Evolutionary conservation across 2,888 invertebrate species (phyloP).

Genomic region (Dryocosmus kuriphilus): DNA sequence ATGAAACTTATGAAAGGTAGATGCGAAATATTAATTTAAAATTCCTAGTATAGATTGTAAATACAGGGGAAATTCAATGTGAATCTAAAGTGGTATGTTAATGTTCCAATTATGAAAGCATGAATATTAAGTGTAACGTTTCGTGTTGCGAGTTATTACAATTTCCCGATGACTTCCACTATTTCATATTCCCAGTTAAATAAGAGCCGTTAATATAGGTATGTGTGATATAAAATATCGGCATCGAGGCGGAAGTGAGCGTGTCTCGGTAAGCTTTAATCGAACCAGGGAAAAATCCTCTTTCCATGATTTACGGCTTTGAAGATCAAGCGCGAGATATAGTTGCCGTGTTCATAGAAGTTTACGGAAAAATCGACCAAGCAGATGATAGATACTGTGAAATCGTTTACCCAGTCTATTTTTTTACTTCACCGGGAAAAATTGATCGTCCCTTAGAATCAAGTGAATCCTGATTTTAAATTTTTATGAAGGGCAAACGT

Average conservation of each 20-base stretch:
- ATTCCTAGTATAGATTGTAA: background rate
- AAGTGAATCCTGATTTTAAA: background rate
- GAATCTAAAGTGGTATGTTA: background rate
- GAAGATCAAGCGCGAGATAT: conserved; percentile 49
- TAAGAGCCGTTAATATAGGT: conserved; percentile 16
- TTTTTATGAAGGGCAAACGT: background rate
- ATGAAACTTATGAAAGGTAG: background rate
- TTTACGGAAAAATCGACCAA: conserved; percentile 43
- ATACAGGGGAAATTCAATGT: background rate
- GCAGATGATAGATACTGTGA: conserved; percentile 45
- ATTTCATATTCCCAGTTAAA: conserved; percentile 13
- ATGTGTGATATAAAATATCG: conserved; percentile 5
- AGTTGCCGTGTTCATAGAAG: conserved; percentile 35
- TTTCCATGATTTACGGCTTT: conserved; percentile 49
- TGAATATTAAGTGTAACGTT: conserved; percentile 9
- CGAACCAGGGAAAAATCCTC: conserved; percentile 48
- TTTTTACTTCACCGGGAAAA: conserved; percentile 36
- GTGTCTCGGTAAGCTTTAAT: conserved; percentile 45
- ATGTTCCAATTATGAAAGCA: background rate
- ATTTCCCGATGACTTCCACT: background rate
- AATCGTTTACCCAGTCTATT: conserved; percentile 39
- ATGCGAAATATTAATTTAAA: background rate
- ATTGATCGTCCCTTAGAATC: conserved; percentile 28
- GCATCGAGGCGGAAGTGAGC: conserved; percentile 27
- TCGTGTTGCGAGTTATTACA: background rate